Evolutionary conservation across 1,140 invertebrate genomes (phyloP), one percentile per base, ranked within the genome.

Genomic region (Drosophila kurseongensis): DNA sequence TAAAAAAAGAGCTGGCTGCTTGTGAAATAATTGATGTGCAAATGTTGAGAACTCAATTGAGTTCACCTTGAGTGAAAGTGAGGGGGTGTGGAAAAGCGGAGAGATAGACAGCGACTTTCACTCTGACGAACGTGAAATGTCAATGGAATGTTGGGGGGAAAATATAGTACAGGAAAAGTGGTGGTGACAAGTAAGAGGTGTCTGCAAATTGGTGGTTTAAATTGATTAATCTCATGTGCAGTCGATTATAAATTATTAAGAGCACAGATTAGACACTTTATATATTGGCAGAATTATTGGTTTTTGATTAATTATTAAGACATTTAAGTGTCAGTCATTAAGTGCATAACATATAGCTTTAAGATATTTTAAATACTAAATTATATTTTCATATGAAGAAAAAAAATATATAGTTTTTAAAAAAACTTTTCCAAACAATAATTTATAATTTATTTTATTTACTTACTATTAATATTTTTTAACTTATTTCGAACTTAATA

Each of bases 21-120:
- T 80, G 50, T 80, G 59, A 75, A 80, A 80, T 80, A 80, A 80
- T 75, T 80, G 78, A 80, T 80, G 78, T 69, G 78, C 71, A 80
- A 80, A 80, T 78, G 75, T 78, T 78, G 75, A 40, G 65, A 78
- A 78, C 71, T 75, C 78, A 75, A 80, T 80, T 80, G 63, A 45
- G 62, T 80, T 80, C 62, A 80, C 78, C 78, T 80, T 80, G 58
- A 71, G 56, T 60, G 73, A 76, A 57, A 75, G 54, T 51, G 61
- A 13, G 32, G 23, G 57, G 2, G 29, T 8, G 14, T 16, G 18
- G 36, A 23, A 27, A 18, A 7, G 52, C 32, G 32, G 12, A 32
- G 23, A 47, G 48, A 41, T 27, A 71, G 67, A 50, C 42, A 27
- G 52, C 36, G 35, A 51, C 42, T 69, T 77, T 77, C 63, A 23